A percentile compares a stretch with the other conserved stretches of the same genome.
Conservation (phyloP, 2,797 vertebrate genomes). For the Sebastes minor region DNA sequence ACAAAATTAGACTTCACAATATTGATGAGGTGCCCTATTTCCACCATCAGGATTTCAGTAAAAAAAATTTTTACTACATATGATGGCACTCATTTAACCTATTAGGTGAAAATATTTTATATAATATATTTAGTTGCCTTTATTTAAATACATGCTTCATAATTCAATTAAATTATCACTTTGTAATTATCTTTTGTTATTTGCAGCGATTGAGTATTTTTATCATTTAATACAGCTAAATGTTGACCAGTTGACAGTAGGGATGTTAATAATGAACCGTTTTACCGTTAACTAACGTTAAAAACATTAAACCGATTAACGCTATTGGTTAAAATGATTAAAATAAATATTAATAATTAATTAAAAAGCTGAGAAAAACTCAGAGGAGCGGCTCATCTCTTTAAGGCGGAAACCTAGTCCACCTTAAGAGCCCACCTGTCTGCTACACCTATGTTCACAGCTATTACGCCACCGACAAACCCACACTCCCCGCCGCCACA, state of each 20-base stretch:
- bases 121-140: neutral
- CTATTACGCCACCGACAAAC: rapidly evolving
- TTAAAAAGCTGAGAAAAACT: too few relatives aligned
- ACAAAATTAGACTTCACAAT: slow-evolving; percentile 59
- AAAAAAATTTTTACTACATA: neutral
- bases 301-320: too few relatives aligned
- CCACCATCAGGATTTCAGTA: slow-evolving; percentile 9
- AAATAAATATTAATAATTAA: too few relatives aligned
- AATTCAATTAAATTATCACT: neutral
- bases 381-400: too few relatives aligned
- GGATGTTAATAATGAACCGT: too few relatives aligned
- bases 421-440: too few relatives aligned
- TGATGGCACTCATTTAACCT: neutral
- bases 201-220: neutral
- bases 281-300: too few relatives aligned
- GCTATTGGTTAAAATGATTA: too few relatives aligned
- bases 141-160: neutral
- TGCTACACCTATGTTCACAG: too few relatives aligned
- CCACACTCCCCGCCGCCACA: too few relatives aligned
- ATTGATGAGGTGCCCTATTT: slow-evolving; percentile 63
- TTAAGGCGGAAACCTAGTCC: too few relatives aligned
- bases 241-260: neutral
- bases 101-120: neutral
- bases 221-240: neutral
- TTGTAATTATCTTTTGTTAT: neutral